A percentile compares a stretch with the other conserved stretches of the same genome.
These are phyloP conservation scores for Drosophila triauraria DNA, from an alignment of 1,140 invertebrate genomes.

Conservation along the genomic window DNA sequence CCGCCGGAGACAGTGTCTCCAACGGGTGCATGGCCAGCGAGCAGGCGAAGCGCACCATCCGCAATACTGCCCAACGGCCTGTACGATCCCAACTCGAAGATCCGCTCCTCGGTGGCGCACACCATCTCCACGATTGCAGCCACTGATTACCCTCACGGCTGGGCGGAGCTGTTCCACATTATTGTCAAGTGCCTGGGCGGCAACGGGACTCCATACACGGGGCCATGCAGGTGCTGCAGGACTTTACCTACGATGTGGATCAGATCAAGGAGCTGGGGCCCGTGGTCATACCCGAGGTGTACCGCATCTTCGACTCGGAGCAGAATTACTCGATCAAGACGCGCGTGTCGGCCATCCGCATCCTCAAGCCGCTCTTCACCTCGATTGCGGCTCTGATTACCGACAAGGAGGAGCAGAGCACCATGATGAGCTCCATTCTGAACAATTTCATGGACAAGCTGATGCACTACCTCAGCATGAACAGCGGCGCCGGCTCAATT, in stretches of 20 bases:
- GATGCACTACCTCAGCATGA: constrained; percentile 87
- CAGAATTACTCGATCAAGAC: constrained; percentile 86
- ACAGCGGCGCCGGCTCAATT: constrained; percentile 88
- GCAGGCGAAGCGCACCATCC: constrained; percentile 88
- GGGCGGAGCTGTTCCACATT: constrained; percentile 91
- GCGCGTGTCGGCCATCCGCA: constrained; percentile 76
- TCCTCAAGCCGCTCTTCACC: constrained; percentile 76
- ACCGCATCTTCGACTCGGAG: constrained; percentile 89
- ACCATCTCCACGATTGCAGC: constrained; percentile 91
- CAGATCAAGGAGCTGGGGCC: constrained; percentile 91
- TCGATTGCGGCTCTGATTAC: constrained; percentile 87
- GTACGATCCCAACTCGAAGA: constrained; percentile 90
- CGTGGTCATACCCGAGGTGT: constrained; percentile 91
- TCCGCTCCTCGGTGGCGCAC: constrained; percentile 90
- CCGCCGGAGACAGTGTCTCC: constrained; percentile 7
- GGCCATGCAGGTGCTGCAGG: constrained; percentile 91
- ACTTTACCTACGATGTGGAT: constrained; percentile 90
- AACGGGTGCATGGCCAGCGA: constrained; percentile 85
- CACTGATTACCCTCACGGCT: constrained; percentile 93
- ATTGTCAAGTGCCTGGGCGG: constrained; percentile 88
- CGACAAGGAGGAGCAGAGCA: constrained; percentile 89
- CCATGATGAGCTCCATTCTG: constrained; percentile 89
- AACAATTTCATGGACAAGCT: constrained; percentile 91
- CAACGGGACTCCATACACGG: constrained; percentile 89
- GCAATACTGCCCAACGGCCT: constrained; percentile 89